A percentile compares a stretch with the other conserved stretches of the same genome.
Evolutionary conservation across 2,113 vertebrate species (phyloP).

Genomic region (Brienomyrus longianalis): DNA sequence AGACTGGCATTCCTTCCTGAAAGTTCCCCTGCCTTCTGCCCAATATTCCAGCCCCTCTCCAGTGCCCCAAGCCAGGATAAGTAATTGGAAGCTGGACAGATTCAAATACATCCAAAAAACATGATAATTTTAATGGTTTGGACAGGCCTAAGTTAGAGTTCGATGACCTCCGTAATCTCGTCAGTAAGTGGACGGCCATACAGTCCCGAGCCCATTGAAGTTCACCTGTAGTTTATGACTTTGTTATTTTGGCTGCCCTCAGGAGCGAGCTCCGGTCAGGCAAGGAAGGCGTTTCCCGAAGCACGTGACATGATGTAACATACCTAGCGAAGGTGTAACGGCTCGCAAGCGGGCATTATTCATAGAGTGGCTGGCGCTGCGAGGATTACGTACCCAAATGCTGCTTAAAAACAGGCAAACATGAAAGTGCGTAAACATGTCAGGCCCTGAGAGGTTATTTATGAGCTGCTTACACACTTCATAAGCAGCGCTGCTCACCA

Average conservation of each 20-base stretch:
- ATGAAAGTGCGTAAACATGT: conserved; percentile 19
- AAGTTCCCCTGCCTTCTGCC: neutral
- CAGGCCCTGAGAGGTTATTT: conserved; percentile 18
- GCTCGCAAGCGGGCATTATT: neutral
- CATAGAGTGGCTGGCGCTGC: neutral
- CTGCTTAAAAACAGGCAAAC: conserved; percentile 3
- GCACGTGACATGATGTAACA: neutral
- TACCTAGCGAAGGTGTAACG: neutral
- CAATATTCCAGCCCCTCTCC: neutral
- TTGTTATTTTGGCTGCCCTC: neutral
- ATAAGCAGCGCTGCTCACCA: neutral
- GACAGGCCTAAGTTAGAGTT: neutral
- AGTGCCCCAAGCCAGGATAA: neutral
- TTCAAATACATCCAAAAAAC: neutral
- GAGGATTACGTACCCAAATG: conserved; percentile 15
- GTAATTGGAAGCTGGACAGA: neutral
- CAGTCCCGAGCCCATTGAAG: neutral
- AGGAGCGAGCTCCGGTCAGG: neutral
- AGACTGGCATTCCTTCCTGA: neutral
- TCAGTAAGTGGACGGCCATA: neutral
- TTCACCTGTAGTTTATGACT: neutral
- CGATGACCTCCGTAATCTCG: neutral
- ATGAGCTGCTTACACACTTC: conserved; percentile 22
- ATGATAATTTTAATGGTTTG: neutral
- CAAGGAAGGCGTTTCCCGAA: neutral